Evolutionary conservation across 2,113 vertebrate species (phyloP), one percentile per base, ranked within the genome.

Genomic region (Monopterus albus): DNA sequence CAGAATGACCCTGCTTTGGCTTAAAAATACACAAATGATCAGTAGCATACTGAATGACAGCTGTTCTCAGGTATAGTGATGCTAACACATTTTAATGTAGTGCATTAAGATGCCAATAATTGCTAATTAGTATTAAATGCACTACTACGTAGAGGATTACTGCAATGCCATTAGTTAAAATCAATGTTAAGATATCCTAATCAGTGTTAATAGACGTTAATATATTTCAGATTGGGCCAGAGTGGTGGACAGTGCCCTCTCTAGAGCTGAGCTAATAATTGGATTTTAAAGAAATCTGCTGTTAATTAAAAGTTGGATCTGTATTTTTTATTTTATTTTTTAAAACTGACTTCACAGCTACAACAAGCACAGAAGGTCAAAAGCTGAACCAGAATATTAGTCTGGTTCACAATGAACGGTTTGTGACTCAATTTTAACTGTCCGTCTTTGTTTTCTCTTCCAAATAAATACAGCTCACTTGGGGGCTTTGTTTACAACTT

Each of bases 361-460:
- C 9, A 40, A 25, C 11, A 49, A 23, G 18, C 14, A 20, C 25
- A 15, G 3, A 50, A 25, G 6, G 18, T 50, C 13, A 5, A 12
- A n/a, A 6, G n/a, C 39, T 5, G 20, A 58, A 29, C 4, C 25
- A 58, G 23, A 49, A 31, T 5, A 4, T 4, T 17, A 2, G 10
- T 38, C 8, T 66, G 20, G 4, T 26, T 11, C 21, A 39, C 3
- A 13, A 26, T 0, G 6, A 4, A 40, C 23, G 4, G 9, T 53
- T 35, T 36, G 28, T 9, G 11, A 6, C 8, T 5, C 8, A 31
- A 31, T 31, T 31, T 31, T 31, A 31, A 31, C 8, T 25, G 35
- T 10, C 26, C n/a, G 28, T 12, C n/a, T 39, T 72, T 29, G n/a
- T 33, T 33, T 72, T 18, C 5, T 55, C 21, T 55, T 70, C 36